Conservation (phyloP, 2,888 invertebrate genomes). For the Clepsis dumicolana region DNA sequence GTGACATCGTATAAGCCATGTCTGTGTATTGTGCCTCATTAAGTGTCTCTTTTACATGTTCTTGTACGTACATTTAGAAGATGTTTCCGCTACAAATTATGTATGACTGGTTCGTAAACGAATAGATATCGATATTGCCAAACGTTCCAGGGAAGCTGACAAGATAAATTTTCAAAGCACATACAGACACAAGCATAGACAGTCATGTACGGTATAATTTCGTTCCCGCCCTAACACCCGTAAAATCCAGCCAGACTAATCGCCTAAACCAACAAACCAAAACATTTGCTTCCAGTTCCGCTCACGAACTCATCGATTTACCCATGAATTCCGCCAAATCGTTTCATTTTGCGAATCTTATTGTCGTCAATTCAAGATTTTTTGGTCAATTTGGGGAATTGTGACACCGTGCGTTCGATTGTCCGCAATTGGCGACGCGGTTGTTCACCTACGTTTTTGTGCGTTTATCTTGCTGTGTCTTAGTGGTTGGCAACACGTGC, state of each 20-base stretch:
- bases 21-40: conserved; percentile 11
- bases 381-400: conserved; percentile 44
- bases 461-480: conserved; percentile 16
- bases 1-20: conserved; percentile 3
- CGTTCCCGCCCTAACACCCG: background rate
- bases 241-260: conserved; percentile 12
- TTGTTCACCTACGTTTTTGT: conserved; percentile 40
- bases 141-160: too few species aligned
- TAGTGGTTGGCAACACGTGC: conserved; percentile 21
- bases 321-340: conserved; percentile 39
- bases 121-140: too few species aligned
- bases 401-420: conserved; percentile 43
- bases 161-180: too few species aligned
- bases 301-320: conserved; percentile 37
- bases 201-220: background rate
- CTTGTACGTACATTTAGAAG: background rate
- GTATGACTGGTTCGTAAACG: too few species aligned
- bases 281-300: conserved; percentile 19
- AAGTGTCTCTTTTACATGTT: background rate
- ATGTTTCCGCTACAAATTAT: background rate
- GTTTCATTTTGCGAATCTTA: conserved; percentile 41
- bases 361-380: conserved; percentile 46
- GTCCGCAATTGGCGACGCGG: conserved; percentile 22
- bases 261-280: conserved; percentile 30
- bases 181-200: too few species aligned